phyloP scores from a whole-genome alignment of 1,140 invertebrate genomes.

The Hyphantria cunea region DNA sequence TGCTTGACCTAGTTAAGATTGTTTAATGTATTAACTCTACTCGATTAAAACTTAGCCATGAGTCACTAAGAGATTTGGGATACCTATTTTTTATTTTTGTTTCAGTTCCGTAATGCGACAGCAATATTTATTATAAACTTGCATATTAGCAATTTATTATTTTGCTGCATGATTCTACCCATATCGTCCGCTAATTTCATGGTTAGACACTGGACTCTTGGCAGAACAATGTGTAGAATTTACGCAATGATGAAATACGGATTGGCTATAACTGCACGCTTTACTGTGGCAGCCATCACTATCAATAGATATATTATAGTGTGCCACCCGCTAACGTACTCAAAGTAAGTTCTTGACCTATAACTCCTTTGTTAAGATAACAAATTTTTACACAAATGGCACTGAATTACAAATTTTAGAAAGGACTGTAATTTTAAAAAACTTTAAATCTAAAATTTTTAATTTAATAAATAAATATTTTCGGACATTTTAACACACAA shows the following conservation, averaged over 20 bases:
- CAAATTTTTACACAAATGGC: no score
- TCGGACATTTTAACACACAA: no score
- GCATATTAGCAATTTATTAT: conserved; percentile 87
- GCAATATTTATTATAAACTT: conserved; percentile 91
- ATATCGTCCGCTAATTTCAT: conserved; percentile 88
- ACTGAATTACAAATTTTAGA: no score
- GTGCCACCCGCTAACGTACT: conserved; percentile 87
- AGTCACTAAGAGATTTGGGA: no score
- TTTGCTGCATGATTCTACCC: conserved; percentile 89
- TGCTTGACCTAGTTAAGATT: no score
- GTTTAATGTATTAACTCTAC: no score
- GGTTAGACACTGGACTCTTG: conserved; percentile 85
- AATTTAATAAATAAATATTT: no score
- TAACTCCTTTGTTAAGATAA: no score
- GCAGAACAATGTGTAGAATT: conserved; percentile 84
- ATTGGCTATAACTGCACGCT: conserved; percentile 88
- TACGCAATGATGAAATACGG: conserved; percentile 88
- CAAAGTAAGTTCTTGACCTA: conserved; percentile 16
- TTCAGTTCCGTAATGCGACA: conserved; percentile 88
- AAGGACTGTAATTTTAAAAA: no score
- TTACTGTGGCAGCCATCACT: conserved; percentile 89
- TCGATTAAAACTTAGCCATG: no score
- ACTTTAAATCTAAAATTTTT: no score
- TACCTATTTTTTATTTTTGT: conserved; percentile 28
- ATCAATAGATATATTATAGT: conserved; percentile 90